These are phyloP conservation scores for Murina feae DNA, from an alignment of 2,113 vertebrate genomes.

Conservation along the genomic window DNA sequence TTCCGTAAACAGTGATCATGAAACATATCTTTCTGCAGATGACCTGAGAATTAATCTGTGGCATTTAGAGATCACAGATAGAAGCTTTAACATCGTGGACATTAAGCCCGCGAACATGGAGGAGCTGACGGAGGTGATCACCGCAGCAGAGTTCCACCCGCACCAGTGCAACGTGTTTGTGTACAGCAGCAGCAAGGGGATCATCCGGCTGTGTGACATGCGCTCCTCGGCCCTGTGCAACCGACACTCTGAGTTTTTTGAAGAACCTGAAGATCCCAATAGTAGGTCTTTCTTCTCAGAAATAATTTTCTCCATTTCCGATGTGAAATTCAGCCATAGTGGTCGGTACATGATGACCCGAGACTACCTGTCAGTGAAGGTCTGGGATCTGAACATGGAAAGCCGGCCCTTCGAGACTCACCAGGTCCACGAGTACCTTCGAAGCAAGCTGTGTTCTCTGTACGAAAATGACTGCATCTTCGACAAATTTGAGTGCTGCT, in stretches of 20 bases:
- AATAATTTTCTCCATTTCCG: slow-evolving; percentile 93
- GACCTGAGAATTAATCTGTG: slow-evolving; percentile 97
- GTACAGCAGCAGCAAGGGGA: slow-evolving; percentile 94
- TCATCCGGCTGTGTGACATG: slow-evolving; percentile 92
- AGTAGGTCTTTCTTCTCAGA: slow-evolving; percentile 96
- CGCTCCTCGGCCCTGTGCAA: slow-evolving; percentile 89
- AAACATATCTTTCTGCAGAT: slow-evolving; percentile 90
- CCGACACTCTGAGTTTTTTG: slow-evolving; percentile 91
- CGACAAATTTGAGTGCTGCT: slow-evolving; percentile 86
- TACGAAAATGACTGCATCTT: slow-evolving; percentile 90
- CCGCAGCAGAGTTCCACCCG: slow-evolving; percentile 92
- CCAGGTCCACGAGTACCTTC: slow-evolving; percentile 93
- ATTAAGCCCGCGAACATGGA: slow-evolving; percentile 96
- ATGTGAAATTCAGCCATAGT: slow-evolving; percentile 92
- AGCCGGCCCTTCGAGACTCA: slow-evolving; percentile 92
- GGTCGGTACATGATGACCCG: slow-evolving; percentile 94
- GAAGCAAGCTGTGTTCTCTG: slow-evolving; percentile 92
- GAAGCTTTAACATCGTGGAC: slow-evolving; percentile 96
- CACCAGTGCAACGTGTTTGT: slow-evolving; percentile 91
- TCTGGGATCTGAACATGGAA: slow-evolving; percentile 96
- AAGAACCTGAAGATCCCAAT: slow-evolving; percentile 95
- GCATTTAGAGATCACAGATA: slow-evolving; percentile 96
- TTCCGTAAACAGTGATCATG: slow-evolving; percentile 93
- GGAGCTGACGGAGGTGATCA: slow-evolving; percentile 89
- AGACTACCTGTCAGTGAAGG: slow-evolving; percentile 94